phyloP scores from a whole-genome alignment of 2,113 vertebrate genomes.

The Prunella fulvescens region DNA sequence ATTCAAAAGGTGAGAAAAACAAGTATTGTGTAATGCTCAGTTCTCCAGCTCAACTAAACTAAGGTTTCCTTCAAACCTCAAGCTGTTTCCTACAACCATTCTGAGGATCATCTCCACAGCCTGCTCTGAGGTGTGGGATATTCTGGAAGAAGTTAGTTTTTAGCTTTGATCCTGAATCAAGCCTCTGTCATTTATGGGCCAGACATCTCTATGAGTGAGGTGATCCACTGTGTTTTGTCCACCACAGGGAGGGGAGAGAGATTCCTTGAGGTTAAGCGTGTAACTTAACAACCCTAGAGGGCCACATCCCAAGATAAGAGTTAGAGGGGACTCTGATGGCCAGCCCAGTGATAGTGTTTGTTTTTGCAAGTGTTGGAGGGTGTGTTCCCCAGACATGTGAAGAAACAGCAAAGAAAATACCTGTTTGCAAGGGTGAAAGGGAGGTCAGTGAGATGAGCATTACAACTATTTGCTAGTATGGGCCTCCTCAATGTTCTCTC shows the following conservation, averaged over 20 bases:
- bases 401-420: slow-evolving; percentile 9
- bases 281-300: not conserved
- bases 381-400: not conserved
- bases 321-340: not conserved
- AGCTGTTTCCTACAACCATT: not conserved
- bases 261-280: not conserved
- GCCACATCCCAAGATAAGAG: slow-evolving; percentile 4
- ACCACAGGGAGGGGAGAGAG: not conserved
- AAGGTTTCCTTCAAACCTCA: not conserved
- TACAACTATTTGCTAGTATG: not conserved
- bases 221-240: not conserved
- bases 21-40: not conserved
- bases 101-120: not conserved
- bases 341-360: not conserved
- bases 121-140: not conserved
- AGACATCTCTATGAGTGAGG: not conserved
- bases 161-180: not conserved
- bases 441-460: not conserved
- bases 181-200: not conserved
- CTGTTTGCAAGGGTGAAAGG: slow-evolving; percentile 5
- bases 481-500: not conserved
- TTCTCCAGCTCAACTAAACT: not conserved
- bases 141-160: not conserved
- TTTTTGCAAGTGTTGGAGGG: not conserved
- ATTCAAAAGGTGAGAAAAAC: slow-evolving; percentile 24